Conservation (phyloP, 1,140 invertebrate species). For the Listronotus bonariensis region DNA sequence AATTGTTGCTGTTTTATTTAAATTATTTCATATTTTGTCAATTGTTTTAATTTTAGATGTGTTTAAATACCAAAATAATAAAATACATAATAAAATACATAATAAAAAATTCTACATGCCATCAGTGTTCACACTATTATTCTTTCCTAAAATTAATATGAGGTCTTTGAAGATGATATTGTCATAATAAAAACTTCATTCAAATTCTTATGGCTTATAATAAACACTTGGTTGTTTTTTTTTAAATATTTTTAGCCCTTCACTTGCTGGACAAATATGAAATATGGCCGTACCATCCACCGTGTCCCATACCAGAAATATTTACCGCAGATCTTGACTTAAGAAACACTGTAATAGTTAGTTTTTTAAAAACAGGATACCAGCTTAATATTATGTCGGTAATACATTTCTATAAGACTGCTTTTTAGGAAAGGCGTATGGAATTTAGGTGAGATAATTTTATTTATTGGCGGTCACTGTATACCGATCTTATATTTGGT, state of each 20-base stretch:
- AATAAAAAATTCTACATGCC: too few relatives aligned
- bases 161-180: too few relatives aligned
- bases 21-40: too few relatives aligned
- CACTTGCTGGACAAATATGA: constrained; percentile 19
- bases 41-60: too few relatives aligned
- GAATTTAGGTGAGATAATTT: background rate
- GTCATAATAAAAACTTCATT: background rate
- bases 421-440: background rate
- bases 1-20: too few relatives aligned
- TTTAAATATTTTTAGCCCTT: constrained; percentile 16
- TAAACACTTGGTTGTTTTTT: constrained; percentile 5
- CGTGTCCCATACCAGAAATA: background rate
- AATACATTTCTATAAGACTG: constrained; percentile 22
- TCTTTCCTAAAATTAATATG: too few relatives aligned
- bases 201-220: background rate
- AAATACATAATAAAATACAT: too few relatives aligned
- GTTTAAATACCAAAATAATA: too few relatives aligned
- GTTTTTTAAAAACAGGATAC: constrained; percentile 12
- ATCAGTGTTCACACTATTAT: too few relatives aligned
- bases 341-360: constrained; percentile 14
- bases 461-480: too few relatives aligned
- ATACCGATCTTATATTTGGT: too few relatives aligned
- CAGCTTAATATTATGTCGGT: constrained; percentile 9
- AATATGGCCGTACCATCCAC: constrained; percentile 21
- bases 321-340: constrained; percentile 6